Conservation (phyloP, 2,888 invertebrate genomes). For the Eudemis profundana region DNA sequence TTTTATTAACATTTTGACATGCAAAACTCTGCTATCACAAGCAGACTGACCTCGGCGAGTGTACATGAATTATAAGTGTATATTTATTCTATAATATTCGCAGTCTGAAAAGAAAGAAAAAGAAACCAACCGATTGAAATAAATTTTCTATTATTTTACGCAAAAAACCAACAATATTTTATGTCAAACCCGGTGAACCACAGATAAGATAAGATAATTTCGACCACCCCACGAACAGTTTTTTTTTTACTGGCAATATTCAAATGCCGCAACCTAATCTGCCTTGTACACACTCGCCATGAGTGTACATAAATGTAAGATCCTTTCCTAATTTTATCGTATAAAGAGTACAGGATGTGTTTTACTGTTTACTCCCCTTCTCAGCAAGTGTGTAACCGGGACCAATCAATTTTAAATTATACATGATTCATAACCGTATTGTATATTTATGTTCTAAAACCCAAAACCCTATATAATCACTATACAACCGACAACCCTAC, state of each 20-base stretch:
- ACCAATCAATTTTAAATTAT: too few relatives aligned
- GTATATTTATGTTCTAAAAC: background rate
- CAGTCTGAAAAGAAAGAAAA: conserved; percentile 30
- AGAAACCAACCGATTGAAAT: conserved; percentile 39
- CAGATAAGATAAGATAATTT: background rate
- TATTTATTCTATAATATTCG: conserved; percentile 13
- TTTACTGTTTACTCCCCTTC: too few relatives aligned
- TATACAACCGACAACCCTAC: background rate
- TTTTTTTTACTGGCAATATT: too few relatives aligned
- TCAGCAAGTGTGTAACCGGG: too few relatives aligned
- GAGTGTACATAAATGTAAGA: too few relatives aligned
- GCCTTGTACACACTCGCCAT: too few relatives aligned
- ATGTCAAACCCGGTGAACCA: conserved; percentile 25
- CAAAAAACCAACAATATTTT: conserved; percentile 23
- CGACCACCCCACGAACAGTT: background rate
- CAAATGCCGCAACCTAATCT: too few relatives aligned
- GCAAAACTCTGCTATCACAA: background rate
- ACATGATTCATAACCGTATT: background rate
- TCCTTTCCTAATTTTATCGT: too few relatives aligned
- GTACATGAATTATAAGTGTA: background rate
- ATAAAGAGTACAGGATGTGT: too few relatives aligned
- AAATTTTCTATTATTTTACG: conserved; percentile 36
- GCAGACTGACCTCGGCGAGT: conserved; percentile 25
- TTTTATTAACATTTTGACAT: conserved; percentile 9
- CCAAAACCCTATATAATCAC: background rate